Base-by-base conservation (phyloP, 2,888 invertebrate genomes). In the Margaritifera margaritifera region DNA sequence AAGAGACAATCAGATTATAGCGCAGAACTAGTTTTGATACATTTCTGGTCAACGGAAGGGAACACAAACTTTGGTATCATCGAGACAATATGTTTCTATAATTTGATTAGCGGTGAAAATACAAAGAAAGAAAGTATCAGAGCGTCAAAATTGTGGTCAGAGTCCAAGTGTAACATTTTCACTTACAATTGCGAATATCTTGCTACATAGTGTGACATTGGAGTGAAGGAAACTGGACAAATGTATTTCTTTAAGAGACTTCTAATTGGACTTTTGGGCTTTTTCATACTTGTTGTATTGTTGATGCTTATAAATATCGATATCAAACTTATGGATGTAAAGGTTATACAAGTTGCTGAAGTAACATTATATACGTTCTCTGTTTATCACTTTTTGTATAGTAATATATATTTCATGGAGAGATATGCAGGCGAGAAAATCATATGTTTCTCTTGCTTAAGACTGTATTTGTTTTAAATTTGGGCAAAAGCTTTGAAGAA, bases 171-270 rank as follows among this genome's bases (percentile, higher is more conserved):
- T 42, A 64, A 42, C 19, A 1, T 64, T 2, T 19, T 64, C 8
- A 42, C 31, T 50, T 24, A 27, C 4, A 64, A 64, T 42, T 64
- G 64, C n/a, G 58, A 64, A 50, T 57, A 64, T 58, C 58, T 64
- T 51, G 64, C 64, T 5, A 42, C 58, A 1, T 64, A 57, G 64
- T 64, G 64, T 57, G 51, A 50, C 1, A 52, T 57, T 1, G 64
- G 64, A 18, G 18, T 19, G 19, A n/a, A 24, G 4, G 57, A 57
- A 51, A 57, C 57, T 57, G 25, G 56, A 11, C 64, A 64, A 52
- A n/a, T 50, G 1, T 8, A 64, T 0, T 31, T 31, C 4, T 5
- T 4, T 2, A 31, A 31, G 31, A 31, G 31, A 1, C 1, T 31
- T 31, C 6, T 31, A 6, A 31, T 31, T 31, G 3, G 5, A 6